Percentiles rank a stretch among this genome's conserved stretches.
Conservation (phyloP, 1,140 invertebrate species). For the Papilio aristodemus region DNA sequence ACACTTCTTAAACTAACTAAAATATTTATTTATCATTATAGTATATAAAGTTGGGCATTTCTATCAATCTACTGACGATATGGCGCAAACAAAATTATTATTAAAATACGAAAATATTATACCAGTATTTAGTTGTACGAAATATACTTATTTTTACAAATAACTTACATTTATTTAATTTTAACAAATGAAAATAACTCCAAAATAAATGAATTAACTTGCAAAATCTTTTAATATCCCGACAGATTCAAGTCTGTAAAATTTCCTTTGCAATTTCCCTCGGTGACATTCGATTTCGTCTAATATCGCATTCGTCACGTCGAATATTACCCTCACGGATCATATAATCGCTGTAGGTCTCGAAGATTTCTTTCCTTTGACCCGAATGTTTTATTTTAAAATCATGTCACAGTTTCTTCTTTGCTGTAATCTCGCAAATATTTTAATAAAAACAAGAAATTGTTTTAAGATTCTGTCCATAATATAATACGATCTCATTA, state of each 20-base stretch:
- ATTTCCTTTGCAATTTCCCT: constrained; percentile 32
- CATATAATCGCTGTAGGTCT: constrained; percentile 18
- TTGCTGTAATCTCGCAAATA: too few relatives aligned
- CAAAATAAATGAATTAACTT: constrained; percentile 2
- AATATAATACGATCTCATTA: too few relatives aligned
- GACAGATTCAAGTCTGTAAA: constrained; percentile 15
- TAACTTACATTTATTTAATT: background rate
- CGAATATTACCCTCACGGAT: constrained; percentile 24
- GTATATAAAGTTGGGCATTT: too few relatives aligned
- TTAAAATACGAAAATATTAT: background rate
- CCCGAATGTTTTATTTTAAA: constrained; percentile 14
- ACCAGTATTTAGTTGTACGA: background rate
- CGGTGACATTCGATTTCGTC: constrained; percentile 32
- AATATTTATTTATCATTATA: too few relatives aligned
- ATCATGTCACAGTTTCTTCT: background rate
- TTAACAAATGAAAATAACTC: background rate
- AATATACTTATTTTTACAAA: too few relatives aligned
- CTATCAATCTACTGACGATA: too few relatives aligned
- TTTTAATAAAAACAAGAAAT: background rate
- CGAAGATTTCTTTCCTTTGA: constrained; percentile 15
- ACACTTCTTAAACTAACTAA: too few relatives aligned
- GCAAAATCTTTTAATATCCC: constrained; percentile 7
- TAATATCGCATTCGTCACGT: constrained; percentile 30
- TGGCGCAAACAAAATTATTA: too few relatives aligned
- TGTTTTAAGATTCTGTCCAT: background rate